Evolutionary conservation across 2,113 vertebrate genomes (phyloP), one percentile per base, ranked within the genome.

Genomic region (Stomatorhinus ivindoensis): DNA sequence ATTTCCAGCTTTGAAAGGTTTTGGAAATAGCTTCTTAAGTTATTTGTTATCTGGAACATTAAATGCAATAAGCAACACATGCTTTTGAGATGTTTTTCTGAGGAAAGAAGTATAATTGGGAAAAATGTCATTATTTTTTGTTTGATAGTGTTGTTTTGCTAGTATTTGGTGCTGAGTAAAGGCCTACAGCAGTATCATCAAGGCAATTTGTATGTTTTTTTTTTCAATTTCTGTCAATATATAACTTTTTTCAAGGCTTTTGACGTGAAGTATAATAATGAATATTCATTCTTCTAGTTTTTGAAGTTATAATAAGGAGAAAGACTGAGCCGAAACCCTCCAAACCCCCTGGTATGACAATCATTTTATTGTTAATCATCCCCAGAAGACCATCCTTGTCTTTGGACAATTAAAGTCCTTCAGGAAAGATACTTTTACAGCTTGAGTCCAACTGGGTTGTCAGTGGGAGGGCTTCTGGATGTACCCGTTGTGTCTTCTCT

Each of bases 191-290:
- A 15, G 31, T 42, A 80, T 39, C 73, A 80, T 80, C 35, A 80
- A 39, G 73, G 73, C 73, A 80, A 80, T 80, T 80, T 80, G 73
- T 80, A 42, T 80, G 3, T 76, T 80, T 80, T 80, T 80, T 42
- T 35, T 39, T 17, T 17, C 17, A 42, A 17, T 80, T 80, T 80
- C 35, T 80, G 73, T 80, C 73, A 80, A 80, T 80, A 80, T 80
- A 39, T 39, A 39, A 80, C 73, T 73, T n/a, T n/a, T n/a, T n/a
- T n/a, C n/a, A n/a, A n/a, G 31, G 65, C 65, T 80, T 80, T 80
- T 80, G 73, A 80, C 73, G 73, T 80, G 11, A 42, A 86, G 46
- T 86, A 86, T 86, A 80, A 80, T 88, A 88, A n/a, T 88, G 31
- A 76, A 35, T 80, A 80, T 80, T 80, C 8, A 42, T 80, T 80